Conservation (phyloP, 2,113 vertebrate species). For the Elaphurus davidianus region DNA sequence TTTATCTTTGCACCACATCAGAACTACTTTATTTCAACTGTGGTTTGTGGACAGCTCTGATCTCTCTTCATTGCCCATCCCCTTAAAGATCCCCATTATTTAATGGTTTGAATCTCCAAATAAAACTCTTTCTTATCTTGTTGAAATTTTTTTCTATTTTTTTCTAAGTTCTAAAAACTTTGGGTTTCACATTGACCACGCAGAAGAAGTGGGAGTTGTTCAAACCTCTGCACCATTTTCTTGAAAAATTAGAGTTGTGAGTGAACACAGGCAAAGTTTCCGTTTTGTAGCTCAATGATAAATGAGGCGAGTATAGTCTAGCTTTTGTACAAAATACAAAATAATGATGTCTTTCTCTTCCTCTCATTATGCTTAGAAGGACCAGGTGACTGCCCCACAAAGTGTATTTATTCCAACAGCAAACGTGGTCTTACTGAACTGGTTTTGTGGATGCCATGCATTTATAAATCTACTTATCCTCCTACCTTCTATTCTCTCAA, state of each 20-base stretch:
- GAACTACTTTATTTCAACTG: slow-evolving; percentile 23
- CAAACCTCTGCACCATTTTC: slow-evolving; percentile 8
- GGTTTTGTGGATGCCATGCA: neutral
- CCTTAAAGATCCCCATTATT: neutral
- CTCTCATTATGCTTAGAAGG: neutral
- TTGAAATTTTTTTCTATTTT: neutral
- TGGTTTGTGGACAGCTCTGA: neutral
- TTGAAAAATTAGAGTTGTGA: slow-evolving; percentile 37
- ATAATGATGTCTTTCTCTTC: slow-evolving; percentile 3
- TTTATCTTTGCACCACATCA: neutral
- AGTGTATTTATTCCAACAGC: neutral
- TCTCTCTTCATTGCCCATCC: neutral
- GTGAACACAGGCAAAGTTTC: slow-evolving; percentile 39
- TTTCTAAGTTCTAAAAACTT: slow-evolving; percentile 17
- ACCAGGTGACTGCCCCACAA: neutral
- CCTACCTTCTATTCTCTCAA: neutral
- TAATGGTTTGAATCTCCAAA: neutral
- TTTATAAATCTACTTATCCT: neutral
- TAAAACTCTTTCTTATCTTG: neutral
- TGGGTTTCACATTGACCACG: neutral
- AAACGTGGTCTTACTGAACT: neutral
- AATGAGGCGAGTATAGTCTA: neutral
- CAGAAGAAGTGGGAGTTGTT: neutral
- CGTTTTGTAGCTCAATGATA: slow-evolving; percentile 44
- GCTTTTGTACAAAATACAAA: neutral